Base-by-base conservation (phyloP, 1,140 invertebrate genomes). In the Oryctes rhinoceros region DNA sequence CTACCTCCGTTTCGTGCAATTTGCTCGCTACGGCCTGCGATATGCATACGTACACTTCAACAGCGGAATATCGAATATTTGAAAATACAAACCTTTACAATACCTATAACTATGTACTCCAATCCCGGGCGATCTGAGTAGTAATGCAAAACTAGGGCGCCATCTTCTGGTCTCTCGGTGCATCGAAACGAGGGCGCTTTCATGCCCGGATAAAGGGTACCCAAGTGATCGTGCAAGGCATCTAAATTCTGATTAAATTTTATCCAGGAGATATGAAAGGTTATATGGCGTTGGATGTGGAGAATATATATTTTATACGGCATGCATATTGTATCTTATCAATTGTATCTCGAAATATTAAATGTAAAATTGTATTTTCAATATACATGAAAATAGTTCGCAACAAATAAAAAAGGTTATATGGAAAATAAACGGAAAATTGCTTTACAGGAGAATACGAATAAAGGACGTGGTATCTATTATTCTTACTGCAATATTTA, bases 61-160 rank as follows among this genome's bases (percentile, higher is more conserved):
- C 96, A 98, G 4, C 96, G 91, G 88, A 98, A 98, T 1, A 95
- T 97, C 0, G 96, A 96, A 92, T 96, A 98, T 86, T 97, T 96
- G 65, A 98, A 89, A n/a, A 96, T 83, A 67, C 65, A 18, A 67
- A 97, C 96, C 92, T 97, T 98, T 5, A 98, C 96, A 82, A 97
- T 97, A 35, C 96, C 96, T 84, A 97, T 97, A 80, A 98, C 96
- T 84, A 98, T 98, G 85, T 96, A 92, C 86, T 98, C 96, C 67
- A 98, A 89, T 83, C 93, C 96, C 9, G 95, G 95, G 81, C 96
- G 91, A 85, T 98, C 96, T 0, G 96, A 97, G 88, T 97, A 98
- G 89, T 98, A 98, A 88, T 98, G 96, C 7, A 98, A 90, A 35
- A 97, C 90, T 11, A 97, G 89, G 10, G 94, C 94, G 0, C 96